Percentiles rank a stretch among this genome's conserved stretches.
phyloP scores from a whole-genome alignment of 2,797 vertebrate species.

The Halcyon smyrnensis region DNA sequence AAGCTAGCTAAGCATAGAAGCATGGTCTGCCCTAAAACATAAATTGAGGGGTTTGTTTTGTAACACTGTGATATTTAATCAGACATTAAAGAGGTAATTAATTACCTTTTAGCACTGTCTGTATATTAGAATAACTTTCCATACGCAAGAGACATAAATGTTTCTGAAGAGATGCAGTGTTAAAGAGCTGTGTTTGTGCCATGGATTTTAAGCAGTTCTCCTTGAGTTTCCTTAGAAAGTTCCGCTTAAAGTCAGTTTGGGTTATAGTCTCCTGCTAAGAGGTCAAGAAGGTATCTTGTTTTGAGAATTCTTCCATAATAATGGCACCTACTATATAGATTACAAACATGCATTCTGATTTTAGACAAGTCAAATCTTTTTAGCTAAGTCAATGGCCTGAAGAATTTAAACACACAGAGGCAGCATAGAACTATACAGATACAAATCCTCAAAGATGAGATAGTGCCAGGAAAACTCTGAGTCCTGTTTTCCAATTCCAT shows the following conservation, averaged over 20 bases:
- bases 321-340: background rate
- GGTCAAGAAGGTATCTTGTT: background rate
- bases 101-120: background rate
- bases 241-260: background rate
- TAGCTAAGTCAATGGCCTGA: background rate
- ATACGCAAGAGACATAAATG: background rate
- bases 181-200: background rate
- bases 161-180: background rate
- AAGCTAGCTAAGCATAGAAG: background rate
- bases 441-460: background rate
- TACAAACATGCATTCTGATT: background rate
- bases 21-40: background rate
- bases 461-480: background rate
- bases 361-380: background rate
- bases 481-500: background rate
- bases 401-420: background rate
- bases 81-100: background rate
- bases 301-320: background rate
- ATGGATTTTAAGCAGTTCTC: slow-evolving; percentile 1
- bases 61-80: background rate
- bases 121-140: background rate
- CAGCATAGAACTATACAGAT: background rate
- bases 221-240: background rate
- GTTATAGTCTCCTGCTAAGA: background rate
- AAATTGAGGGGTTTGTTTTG: background rate